phyloP scores from a whole-genome alignment of 2,113 vertebrate species.

The Muntiacus muntjak region DNA sequence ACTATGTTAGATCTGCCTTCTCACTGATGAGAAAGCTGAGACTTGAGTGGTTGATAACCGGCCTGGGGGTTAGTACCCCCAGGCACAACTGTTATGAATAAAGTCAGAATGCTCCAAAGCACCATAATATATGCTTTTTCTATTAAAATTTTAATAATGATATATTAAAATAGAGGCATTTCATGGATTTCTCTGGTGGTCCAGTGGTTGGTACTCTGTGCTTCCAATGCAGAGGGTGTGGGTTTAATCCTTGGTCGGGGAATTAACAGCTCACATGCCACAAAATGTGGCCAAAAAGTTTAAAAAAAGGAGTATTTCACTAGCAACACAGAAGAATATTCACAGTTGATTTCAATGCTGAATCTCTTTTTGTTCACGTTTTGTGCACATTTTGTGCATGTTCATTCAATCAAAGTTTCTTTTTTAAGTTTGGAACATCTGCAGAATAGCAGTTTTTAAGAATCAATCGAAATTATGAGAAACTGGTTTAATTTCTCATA shows the following conservation, averaged over 20 bases:
- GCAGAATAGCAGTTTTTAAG: background rate
- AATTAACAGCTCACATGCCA: background rate
- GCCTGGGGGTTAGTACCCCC: background rate
- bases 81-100: background rate
- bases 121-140: background rate
- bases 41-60: rapidly evolving
- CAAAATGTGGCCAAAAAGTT: background rate
- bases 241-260: background rate
- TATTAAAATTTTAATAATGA: background rate
- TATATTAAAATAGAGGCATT: background rate
- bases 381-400: background rate
- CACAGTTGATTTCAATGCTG: background rate
- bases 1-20: background rate
- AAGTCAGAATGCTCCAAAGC: background rate
- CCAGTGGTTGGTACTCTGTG: background rate
- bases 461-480: background rate
- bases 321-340: background rate
- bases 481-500: background rate
- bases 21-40: background rate
- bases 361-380: background rate
- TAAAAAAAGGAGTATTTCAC: background rate
- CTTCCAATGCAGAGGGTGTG: background rate
- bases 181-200: background rate
- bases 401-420: background rate
- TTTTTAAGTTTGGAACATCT: background rate